A percentile compares a stretch with the other conserved stretches of the same genome.
Conservation (phyloP, 2,888 invertebrate genomes). For the Drosophila parthenogenetica region DNA sequence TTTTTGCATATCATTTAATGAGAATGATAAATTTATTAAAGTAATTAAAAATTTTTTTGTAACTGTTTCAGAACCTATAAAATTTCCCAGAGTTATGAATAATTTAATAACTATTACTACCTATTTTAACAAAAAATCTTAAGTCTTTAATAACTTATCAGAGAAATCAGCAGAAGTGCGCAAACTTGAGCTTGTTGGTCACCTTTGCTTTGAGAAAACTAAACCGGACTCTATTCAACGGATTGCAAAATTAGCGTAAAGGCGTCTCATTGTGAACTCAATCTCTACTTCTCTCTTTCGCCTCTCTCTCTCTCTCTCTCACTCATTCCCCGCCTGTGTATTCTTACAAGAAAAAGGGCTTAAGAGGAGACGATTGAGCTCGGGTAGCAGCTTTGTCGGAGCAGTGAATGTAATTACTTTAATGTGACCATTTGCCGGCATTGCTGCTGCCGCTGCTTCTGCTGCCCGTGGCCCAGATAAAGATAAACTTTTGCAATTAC, state of each 20-base stretch:
- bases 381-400: slow-evolving; percentile 29
- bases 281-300: no score
- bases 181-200: slow-evolving; percentile 1
- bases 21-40: no score
- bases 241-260: slow-evolving; percentile 20
- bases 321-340: neutral
- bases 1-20: no score
- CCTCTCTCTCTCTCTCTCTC: no score
- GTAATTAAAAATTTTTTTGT: no score
- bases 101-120: no score
- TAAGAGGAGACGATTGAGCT: neutral
- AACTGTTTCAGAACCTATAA: no score
- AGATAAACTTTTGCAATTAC: slow-evolving; percentile 81
- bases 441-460: neutral
- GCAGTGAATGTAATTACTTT: slow-evolving; percentile 62
- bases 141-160: neutral
- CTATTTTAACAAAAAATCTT: neutral
- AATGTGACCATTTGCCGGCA: slow-evolving; percentile 66
- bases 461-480: slow-evolving; percentile 70
- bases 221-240: slow-evolving; percentile 13
- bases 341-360: neutral
- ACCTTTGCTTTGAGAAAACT: slow-evolving; percentile 2
- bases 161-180: neutral
- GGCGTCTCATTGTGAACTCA: slow-evolving; percentile 2
- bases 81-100: no score